Evolutionary conservation across 2,888 invertebrate genomes (phyloP), one percentile per base, ranked within the genome.

Genomic region (Ochlodes sylvanus): DNA sequence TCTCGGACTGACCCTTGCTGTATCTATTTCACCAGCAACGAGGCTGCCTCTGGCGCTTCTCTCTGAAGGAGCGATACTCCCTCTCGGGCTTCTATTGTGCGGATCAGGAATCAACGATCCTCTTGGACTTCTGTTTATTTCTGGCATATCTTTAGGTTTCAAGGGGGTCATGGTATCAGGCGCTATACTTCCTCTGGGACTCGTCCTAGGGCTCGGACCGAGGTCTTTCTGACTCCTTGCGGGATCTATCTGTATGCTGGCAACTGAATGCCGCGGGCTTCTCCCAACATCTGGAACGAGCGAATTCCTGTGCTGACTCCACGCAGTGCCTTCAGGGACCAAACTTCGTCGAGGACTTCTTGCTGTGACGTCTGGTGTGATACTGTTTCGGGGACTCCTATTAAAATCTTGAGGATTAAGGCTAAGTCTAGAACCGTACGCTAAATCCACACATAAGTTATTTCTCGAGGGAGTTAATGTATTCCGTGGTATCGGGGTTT

Each of bases 341-440:
- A 95, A 88, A 71, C 95, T 95, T 73, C 95, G 93, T 68, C 95
- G 86, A 0, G 95, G 95, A 79, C 94, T 95, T 58, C 95, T 89
- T 0, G 94, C 93, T 4, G 88, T 86, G 17, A 78, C 79, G 56
- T 93, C 92, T 58, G 94, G 92, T 52, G 93, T 90, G 76, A 94
- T 83, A 83, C 94, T 89, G 76, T 93, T 92, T 67, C 93, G 81
- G 4, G 93, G 92, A 79, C 92, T 93, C 58, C 93, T 83, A 57
- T 94, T 92, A 70, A 94, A 94, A 69, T 94, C 94, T 71, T 94
- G 94, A 6, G 94, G 95, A 63, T 94, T 93, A 41, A 94, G 83
- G 78, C 95, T 95, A 81, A 91, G 85, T 74, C 93, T 91, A 38
- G 92, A 95, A 70, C 93, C 95, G 72, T 92, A 94, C 71, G 87